A percentile compares a stretch with the other conserved stretches of the same genome.
Conservation (phyloP, 1,140 invertebrate species). For the Galendromus occidentalis region DNA sequence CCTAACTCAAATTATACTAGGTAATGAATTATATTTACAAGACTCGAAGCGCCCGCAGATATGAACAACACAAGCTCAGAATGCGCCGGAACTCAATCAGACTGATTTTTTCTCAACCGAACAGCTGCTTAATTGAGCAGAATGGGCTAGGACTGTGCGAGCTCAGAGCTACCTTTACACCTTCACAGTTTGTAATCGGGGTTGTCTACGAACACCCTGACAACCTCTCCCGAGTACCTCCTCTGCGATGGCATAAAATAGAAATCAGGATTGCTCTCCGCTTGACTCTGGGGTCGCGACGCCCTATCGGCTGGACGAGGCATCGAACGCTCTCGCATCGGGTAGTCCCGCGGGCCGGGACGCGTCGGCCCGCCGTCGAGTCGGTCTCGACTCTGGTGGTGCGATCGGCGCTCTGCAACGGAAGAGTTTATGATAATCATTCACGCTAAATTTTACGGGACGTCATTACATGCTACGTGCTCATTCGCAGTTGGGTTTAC, state of each 20-base stretch:
- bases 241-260: conserved; percentile 85
- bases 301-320: conserved; percentile 15
- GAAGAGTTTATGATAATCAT: conserved; percentile 21
- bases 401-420: conserved; percentile 9
- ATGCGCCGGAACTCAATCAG: no score
- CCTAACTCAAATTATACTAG: no score
- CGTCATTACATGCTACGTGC: conserved; percentile 32
- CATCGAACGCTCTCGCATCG: conserved; percentile 12
- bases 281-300: conserved; percentile 24
- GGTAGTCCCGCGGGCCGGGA: conserved; percentile 16
- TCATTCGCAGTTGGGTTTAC: no score
- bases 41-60: no score
- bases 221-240: conserved; percentile 74
- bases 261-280: conserved; percentile 47
- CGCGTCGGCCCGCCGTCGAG: conserved; percentile 24
- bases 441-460: conserved; percentile 23
- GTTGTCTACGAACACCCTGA: conserved; percentile 66
- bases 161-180: no score
- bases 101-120: no score
- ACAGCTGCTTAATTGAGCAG: no score
- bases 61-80: no score
- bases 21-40: no score
- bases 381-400: conserved; percentile 20
- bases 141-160: no score
- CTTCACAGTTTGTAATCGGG: conserved; percentile 17